Conservation (phyloP, 2,888 invertebrate genomes). For the Monochamus alternatus region DNA sequence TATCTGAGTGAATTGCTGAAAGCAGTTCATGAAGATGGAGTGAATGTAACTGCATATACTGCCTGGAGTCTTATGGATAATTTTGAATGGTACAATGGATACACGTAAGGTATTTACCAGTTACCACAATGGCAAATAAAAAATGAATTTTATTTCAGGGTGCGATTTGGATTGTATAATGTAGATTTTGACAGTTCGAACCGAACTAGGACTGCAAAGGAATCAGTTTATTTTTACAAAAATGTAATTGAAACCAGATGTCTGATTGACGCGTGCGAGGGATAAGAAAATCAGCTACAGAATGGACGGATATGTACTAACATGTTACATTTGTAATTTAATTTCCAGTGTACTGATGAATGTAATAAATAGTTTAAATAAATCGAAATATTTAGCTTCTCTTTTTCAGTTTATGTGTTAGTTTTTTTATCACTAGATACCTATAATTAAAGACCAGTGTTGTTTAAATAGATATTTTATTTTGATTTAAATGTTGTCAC, state of each 20-base stretch:
- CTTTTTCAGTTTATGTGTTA: too few species aligned
- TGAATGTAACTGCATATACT: conserved; percentile 1
- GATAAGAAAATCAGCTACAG: too few species aligned
- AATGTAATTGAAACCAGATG: background rate
- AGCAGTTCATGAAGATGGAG: conserved; percentile 15
- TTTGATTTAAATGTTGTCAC: too few species aligned
- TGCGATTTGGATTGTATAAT: background rate
- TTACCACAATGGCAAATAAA: too few species aligned
- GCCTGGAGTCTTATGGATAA: conserved; percentile 16
- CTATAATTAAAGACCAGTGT: too few species aligned
- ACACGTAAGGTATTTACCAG: background rate
- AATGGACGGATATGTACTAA: too few species aligned
- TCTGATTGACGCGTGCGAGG: background rate
- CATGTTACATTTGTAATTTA: too few species aligned
- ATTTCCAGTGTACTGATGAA: too few species aligned
- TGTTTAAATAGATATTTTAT: too few species aligned
- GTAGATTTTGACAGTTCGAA: background rate
- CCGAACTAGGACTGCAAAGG: background rate
- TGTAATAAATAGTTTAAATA: too few species aligned
- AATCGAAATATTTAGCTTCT: too few species aligned
- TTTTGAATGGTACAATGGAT: conserved; percentile 16
- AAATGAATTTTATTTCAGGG: background rate
- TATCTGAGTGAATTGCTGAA: conserved; percentile 11
- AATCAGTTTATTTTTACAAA: background rate
- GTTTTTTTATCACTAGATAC: too few species aligned